Conservation (phyloP, 2,797 vertebrate genomes). For the Psittacula derbiana region DNA sequence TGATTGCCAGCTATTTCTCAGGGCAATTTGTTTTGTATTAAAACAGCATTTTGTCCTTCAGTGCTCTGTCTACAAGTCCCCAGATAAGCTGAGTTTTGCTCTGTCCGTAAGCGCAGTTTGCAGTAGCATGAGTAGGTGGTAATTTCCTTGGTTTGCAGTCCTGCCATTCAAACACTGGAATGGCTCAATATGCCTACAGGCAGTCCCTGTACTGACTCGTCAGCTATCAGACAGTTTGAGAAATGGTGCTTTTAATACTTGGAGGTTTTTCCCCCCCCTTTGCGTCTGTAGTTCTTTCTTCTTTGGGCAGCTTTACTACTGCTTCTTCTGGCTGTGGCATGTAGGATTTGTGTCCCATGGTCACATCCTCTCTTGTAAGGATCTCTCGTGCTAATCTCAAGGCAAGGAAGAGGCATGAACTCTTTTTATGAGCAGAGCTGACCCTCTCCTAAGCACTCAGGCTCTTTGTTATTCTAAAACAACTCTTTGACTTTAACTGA, state of each 20-base stretch:
- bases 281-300: not conserved
- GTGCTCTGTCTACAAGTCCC: not conserved
- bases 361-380: not conserved
- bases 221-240: not conserved
- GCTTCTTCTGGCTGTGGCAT: not conserved
- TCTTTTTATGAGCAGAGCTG: not conserved
- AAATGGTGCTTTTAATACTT: not conserved
- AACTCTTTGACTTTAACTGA: not conserved
- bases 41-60: not conserved
- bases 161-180: not conserved
- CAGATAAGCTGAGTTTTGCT: not conserved
- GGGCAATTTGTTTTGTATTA: not conserved
- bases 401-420: not conserved
- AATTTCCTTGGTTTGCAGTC: conserved; percentile 10
- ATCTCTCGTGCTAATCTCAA: not conserved
- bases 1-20: not conserved
- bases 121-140: fast-evolving
- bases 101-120: not conserved
- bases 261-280: fast-evolving
- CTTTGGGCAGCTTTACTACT: not conserved
- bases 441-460: not conserved
- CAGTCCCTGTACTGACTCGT: not conserved
- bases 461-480: not conserved
- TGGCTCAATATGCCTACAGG: not conserved
- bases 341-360: not conserved